Conservation (phyloP, 2,888 invertebrate species). For the Orchesella flavescens region DNA sequence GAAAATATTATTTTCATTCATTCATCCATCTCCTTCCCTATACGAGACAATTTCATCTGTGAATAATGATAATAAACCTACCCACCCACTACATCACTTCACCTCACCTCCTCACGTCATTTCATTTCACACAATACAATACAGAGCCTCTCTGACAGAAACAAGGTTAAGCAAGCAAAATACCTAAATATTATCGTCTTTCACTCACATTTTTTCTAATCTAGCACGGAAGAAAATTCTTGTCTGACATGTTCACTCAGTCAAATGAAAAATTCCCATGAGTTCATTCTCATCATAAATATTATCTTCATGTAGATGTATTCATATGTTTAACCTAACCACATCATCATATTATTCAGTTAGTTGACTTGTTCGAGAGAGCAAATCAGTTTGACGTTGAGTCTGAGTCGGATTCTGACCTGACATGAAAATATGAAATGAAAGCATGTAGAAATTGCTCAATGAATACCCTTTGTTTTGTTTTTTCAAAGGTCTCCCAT, state of each 20-base stretch:
- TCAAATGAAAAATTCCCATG: slow-evolving; percentile 42
- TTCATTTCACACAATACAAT: too few relatives aligned
- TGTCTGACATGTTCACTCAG: slow-evolving; percentile 31
- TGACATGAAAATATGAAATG: background rate
- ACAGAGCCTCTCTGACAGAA: slow-evolving; percentile 20
- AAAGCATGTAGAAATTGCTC: background rate
- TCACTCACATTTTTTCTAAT: slow-evolving; percentile 39
- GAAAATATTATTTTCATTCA: too few relatives aligned
- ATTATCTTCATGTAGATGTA: background rate
- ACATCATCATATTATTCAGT: background rate
- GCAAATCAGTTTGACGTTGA: slow-evolving; percentile 24
- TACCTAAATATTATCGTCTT: background rate
- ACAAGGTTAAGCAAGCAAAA: slow-evolving; percentile 36
- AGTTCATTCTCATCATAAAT: slow-evolving; percentile 39
- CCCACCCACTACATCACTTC: too few relatives aligned
- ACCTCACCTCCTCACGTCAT: too few relatives aligned
- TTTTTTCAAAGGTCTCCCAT: background rate
- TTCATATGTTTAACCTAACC: background rate
- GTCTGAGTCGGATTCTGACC: background rate
- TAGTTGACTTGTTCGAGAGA: background rate
- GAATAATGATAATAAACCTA: too few relatives aligned
- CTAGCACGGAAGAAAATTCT: slow-evolving; percentile 50
- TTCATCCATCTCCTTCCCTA: too few relatives aligned
- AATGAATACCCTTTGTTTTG: background rate
- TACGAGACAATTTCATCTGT: too few relatives aligned